Evolutionary conservation across 2,113 vertebrate genomes (phyloP).

Genomic region (Nanger granti): DNA sequence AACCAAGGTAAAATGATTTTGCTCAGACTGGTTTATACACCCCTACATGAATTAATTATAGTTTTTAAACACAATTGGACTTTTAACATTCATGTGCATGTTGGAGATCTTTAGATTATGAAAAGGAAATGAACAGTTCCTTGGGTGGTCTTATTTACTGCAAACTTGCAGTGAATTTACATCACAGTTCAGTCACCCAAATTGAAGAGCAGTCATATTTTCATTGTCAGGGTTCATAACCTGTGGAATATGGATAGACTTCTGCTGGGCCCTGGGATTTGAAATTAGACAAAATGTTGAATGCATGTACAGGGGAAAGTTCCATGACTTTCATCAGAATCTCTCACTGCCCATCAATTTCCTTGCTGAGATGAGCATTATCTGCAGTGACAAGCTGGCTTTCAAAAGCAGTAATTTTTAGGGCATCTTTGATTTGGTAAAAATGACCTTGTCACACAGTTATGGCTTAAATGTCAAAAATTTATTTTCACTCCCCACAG

Average conservation of each 20-base stretch:
- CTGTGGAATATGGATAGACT: background rate
- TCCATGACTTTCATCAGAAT: background rate
- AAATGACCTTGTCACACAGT: conserved; percentile 13
- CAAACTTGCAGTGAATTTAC: background rate
- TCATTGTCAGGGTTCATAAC: background rate
- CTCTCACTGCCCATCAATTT: background rate
- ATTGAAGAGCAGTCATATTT: background rate
- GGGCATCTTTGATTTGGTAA: background rate
- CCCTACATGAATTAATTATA: conserved; percentile 35
- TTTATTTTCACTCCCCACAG: background rate
- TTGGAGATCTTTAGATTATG: conserved; percentile 8
- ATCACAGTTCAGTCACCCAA: background rate
- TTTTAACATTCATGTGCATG: conserved; percentile 11
- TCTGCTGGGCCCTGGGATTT: background rate
- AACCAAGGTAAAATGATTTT: conserved; percentile 44
- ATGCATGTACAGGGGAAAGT: background rate
- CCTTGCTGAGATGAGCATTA: background rate
- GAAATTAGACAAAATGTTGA: background rate
- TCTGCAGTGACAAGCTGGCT: background rate
- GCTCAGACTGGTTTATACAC: conserved; percentile 7
- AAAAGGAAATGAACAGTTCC: conserved; percentile 24
- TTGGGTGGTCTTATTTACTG: conserved; percentile 2
- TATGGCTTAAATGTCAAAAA: background rate
- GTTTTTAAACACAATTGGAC: conserved; percentile 21
- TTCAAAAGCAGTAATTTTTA: conserved; percentile 8